Percentiles rank a stretch among this genome's conserved stretches.
Evolutionary conservation across 2,888 invertebrate genomes (phyloP).

Genomic region (Leucophenga maculata): DNA sequence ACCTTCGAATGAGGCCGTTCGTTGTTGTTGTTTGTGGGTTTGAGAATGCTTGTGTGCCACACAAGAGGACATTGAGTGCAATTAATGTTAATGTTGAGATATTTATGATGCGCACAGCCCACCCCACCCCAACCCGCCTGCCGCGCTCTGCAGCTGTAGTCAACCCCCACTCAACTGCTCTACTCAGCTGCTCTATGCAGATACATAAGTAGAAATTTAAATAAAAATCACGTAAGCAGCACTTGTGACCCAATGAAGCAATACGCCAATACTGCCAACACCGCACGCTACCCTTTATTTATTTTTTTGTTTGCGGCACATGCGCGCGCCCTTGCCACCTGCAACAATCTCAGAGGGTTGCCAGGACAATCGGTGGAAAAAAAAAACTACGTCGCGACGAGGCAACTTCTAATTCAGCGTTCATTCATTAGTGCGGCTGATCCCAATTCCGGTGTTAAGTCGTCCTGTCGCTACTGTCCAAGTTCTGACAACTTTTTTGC

Average conservation of each 20-base stretch:
- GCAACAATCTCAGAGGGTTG: too few species aligned
- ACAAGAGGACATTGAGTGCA: slow-evolving; percentile 70
- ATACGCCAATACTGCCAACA: background rate
- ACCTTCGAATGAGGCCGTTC: slow-evolving; percentile 35
- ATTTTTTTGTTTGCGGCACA: too few species aligned
- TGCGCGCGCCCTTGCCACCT: too few species aligned
- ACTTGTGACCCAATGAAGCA: slow-evolving; percentile 15
- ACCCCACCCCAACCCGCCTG: slow-evolving; percentile 37
- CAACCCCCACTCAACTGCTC: background rate
- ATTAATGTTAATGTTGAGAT: slow-evolving; percentile 69
- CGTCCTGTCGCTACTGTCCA: slow-evolving; percentile 58
- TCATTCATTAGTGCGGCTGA: too few species aligned
- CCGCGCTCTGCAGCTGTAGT: too few species aligned
- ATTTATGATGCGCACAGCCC: slow-evolving; percentile 59
- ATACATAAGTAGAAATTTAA: slow-evolving; percentile 42
- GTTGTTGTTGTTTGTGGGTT: slow-evolving; percentile 51
- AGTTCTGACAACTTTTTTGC: slow-evolving; percentile 62
- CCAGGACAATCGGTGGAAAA: too few species aligned
- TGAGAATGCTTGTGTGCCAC: slow-evolving; percentile 43
- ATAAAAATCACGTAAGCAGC: slow-evolving; percentile 40
- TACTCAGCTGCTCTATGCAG: background rate
- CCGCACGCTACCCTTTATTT: too few species aligned
- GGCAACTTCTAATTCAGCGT: too few species aligned
- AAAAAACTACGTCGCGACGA: too few species aligned
- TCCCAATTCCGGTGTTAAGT: too few species aligned